Evolutionary conservation across 2,797 vertebrate species (phyloP), one percentile per base, ranked within the genome.

Genomic region (Sebastes kiyomatsui): DNA sequence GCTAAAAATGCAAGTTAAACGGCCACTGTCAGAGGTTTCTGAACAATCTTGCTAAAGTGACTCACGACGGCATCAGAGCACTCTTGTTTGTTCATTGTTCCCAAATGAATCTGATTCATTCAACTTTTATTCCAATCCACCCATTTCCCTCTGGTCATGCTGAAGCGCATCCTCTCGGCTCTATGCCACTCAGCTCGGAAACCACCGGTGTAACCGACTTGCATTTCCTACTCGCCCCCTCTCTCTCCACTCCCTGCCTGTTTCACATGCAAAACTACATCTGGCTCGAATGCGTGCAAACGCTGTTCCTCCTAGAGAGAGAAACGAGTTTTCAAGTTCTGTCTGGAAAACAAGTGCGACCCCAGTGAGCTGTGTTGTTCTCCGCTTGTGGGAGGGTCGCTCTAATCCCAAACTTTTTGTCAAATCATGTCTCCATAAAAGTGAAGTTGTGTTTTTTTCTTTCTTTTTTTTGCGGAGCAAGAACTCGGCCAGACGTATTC

Each of bases 371-470:
- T 42, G 75, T 78, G 80, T 81, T 88, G 82, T 87, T 84, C 83
- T 79, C 6, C 1, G 9, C 80, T 79, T 35, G 72, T 72, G 80
- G 70, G 77, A 79, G 68, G 67, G 67, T 77, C 75, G 2, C 13
- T 67, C 67, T 84, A 86, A 87, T 90, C 88, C 85, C 89, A 72
- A 74, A 65, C 78, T 85, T 90, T 90, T 90, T 92, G 90, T 90
- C 79, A 64, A 91, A 80, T 87, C 74, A 46, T 90, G 90, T 91
- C 80, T 65, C 75, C 60, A 69, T 94, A 94, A 94, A 93, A 93
- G 92, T 88, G 88, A 93, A 94, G 74, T 90, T 61, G 6, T 94
- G 90, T 93, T 93, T 83, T 87, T 32, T 59, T 27, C 3, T 16
- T 59, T 14, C 3, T 59, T 35, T 22, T 88, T 65, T 71, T 75